Percentiles rank a stretch among this genome's conserved stretches.
Evolutionary conservation across 2,113 vertebrate genomes (phyloP).

Genomic region (Spea bombifrons): DNA sequence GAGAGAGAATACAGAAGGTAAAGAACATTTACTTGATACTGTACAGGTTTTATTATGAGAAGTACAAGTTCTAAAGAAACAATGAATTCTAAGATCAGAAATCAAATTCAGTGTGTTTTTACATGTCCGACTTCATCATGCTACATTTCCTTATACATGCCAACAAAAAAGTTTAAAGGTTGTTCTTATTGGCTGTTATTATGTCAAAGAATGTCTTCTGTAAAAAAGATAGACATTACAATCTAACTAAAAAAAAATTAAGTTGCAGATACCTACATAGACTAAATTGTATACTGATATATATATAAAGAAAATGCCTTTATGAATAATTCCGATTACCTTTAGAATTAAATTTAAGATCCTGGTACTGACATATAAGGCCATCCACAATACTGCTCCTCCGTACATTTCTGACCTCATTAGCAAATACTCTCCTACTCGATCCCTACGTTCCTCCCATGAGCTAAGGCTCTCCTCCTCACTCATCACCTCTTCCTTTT

Average conservation of each 20-base stretch:
- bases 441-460: too few relatives aligned
- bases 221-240: background rate
- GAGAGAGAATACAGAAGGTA: constrained; percentile 17
- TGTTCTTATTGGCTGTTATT: constrained; percentile 4
- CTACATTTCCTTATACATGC: background rate
- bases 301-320: too few relatives aligned
- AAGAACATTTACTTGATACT: background rate
- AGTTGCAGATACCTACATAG: too few relatives aligned
- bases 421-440: too few relatives aligned
- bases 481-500: too few relatives aligned
- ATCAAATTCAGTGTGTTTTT: background rate
- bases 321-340: too few relatives aligned
- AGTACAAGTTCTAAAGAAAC: background rate
- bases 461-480: too few relatives aligned
- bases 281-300: too few relatives aligned
- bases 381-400: too few relatives aligned
- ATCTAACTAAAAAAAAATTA: background rate
- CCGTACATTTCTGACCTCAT: too few relatives aligned
- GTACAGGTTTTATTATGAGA: background rate
- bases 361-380: too few relatives aligned
- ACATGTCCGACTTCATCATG: background rate
- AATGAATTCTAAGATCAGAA: constrained; percentile 9
- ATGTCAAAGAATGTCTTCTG: background rate
- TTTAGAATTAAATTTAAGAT: too few relatives aligned
- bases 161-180: background rate